phyloP scores from a whole-genome alignment of 2,113 vertebrate species.

The Gopherus flavomarginatus region DNA sequence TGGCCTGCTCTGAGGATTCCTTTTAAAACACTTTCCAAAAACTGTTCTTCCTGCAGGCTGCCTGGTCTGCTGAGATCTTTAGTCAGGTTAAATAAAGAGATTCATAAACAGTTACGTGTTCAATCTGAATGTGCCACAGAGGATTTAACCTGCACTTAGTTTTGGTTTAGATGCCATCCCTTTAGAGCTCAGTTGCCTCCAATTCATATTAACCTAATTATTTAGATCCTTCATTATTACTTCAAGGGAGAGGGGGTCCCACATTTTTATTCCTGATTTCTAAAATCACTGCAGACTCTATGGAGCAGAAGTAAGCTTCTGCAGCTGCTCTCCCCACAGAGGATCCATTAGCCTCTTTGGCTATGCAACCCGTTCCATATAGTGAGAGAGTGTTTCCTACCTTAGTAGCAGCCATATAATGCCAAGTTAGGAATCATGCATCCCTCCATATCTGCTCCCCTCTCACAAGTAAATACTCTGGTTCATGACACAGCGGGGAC shows the following conservation, averaged over 20 bases:
- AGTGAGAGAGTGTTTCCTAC: background rate
- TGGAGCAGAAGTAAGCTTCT: background rate
- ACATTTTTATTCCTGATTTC: background rate
- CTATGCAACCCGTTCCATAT: background rate
- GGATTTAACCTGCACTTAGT: accelerated
- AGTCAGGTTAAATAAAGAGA: background rate
- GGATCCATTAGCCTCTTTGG: background rate
- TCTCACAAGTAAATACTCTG: too few species aligned
- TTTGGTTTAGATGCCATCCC: background rate
- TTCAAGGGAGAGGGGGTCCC: background rate
- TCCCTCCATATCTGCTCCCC: background rate
- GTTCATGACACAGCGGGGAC: accelerated
- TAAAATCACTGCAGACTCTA: background rate
- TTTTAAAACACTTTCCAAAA: background rate
- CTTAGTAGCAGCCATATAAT: background rate
- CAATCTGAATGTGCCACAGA: accelerated
- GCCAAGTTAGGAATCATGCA: background rate
- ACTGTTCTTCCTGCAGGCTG: background rate
- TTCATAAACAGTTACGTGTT: accelerated
- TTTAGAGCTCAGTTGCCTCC: background rate
- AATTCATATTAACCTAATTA: accelerated
- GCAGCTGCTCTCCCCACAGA: background rate
- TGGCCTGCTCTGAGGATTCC: background rate
- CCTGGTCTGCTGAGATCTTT: accelerated
- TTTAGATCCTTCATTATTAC: background rate